A percentile compares a stretch with the other conserved stretches of the same genome.
Evolutionary conservation across 2,888 invertebrate species (phyloP).

Genomic region (Stenurella melanura): DNA sequence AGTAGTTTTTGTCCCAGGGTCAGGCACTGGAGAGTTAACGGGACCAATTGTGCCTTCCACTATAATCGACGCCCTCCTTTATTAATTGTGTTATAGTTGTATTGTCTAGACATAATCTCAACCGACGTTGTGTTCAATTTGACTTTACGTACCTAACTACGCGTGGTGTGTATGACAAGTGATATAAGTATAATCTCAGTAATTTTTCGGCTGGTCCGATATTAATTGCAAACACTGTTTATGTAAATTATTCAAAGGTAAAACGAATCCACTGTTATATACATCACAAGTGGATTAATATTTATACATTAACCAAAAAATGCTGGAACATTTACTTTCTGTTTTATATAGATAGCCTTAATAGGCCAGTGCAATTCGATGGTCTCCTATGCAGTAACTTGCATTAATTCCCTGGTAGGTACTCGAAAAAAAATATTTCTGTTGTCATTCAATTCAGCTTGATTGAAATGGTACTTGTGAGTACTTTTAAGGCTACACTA

Average conservation of each 20-base stretch:
- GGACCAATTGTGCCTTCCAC: conserved; percentile 63
- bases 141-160: conserved; percentile 71
- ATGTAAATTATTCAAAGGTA: conserved; percentile 49
- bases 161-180: conserved; percentile 71
- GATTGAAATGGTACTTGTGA: no score
- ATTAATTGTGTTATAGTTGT: conserved; percentile 66
- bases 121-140: conserved; percentile 73
- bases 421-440: no score
- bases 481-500: no score
- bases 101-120: conserved; percentile 66
- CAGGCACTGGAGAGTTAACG: conserved; percentile 59
- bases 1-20: conserved; percentile 60
- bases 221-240: conserved; percentile 47
- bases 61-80: conserved; percentile 60
- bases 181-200: conserved; percentile 47
- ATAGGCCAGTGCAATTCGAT: no score
- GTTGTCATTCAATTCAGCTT: no score
- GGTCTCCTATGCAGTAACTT: no score
- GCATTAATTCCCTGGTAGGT: no score
- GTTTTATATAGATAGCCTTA: background rate
- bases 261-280: conserved; percentile 64
- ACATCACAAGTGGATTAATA: conserved; percentile 69
- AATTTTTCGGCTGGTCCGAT: conserved; percentile 68
- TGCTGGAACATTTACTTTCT: conserved; percentile 54
- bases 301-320: conserved; percentile 68